Evolutionary conservation across 30 jellyfish, hydroid and myxozoan genomes (phyloP).

Genomic region (Aurelia sp.): DNA sequence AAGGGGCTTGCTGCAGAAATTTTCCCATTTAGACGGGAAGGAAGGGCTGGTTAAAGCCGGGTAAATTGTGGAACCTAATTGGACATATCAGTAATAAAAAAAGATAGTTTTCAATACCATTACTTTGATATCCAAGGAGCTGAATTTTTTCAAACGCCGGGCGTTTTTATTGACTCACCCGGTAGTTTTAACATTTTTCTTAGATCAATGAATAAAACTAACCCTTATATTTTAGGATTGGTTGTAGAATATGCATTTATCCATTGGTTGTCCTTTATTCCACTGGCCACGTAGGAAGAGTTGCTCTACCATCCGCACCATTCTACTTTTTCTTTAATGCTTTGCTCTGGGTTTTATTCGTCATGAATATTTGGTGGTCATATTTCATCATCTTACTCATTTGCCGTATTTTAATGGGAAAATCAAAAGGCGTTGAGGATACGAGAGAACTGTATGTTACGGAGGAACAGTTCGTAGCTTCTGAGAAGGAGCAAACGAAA

Average conservation of each 20-base stretch:
- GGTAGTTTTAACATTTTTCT: too few species aligned
- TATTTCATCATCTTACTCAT: constrained; percentile 82
- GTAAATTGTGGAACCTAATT: too few species aligned
- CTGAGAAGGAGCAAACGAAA: not conserved
- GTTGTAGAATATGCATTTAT: constrained; percentile 67
- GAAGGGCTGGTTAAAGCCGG: too few species aligned
- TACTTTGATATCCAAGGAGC: too few species aligned
- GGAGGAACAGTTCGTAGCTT: constrained; percentile 20
- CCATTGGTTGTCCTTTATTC: constrained; percentile 85
- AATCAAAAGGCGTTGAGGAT: constrained; percentile 78
- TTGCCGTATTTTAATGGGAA: constrained; percentile 78
- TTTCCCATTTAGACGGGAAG: too few species aligned
- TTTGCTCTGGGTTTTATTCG: constrained; percentile 74
- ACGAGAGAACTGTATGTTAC: constrained; percentile 74
- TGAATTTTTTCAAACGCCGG: too few species aligned
- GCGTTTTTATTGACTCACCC: too few species aligned
- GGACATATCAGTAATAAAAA: too few species aligned
- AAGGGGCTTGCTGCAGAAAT: too few species aligned
- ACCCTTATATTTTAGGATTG: constrained; percentile 70
- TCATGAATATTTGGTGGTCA: constrained; percentile 87
- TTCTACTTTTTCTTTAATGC: constrained; percentile 86
- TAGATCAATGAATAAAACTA: too few species aligned
- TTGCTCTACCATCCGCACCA: constrained; percentile 65
- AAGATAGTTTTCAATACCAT: too few species aligned
- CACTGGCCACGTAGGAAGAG: constrained; percentile 62